Percentiles rank a stretch among this genome's conserved stretches.
Conservation (phyloP, 2,113 vertebrate genomes). For the Saimiri boliviensis region DNA sequence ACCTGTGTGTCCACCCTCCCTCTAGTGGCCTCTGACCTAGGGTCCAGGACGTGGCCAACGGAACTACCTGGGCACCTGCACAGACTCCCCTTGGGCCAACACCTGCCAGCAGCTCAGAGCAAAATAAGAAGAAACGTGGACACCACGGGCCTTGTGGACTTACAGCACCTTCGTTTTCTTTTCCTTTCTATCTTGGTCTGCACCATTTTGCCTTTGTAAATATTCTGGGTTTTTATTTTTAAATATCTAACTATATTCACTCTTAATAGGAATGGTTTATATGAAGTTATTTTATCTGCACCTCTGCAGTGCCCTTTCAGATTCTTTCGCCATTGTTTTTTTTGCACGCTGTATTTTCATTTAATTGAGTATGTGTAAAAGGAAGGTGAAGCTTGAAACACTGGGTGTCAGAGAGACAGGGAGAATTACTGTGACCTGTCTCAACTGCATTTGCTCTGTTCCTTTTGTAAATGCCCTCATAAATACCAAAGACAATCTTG, state of each 20-base stretch:
- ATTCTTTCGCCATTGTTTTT: not conserved
- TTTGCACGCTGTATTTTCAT: slow-evolving; percentile 28
- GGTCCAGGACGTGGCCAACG: not conserved
- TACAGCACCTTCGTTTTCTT: accelerated
- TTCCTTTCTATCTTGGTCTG: not conserved
- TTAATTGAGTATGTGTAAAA: slow-evolving; percentile 28
- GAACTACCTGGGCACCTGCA: accelerated
- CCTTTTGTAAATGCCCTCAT: slow-evolving; percentile 62
- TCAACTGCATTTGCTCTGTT: not conserved
- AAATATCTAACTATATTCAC: not conserved
- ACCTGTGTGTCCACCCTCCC: not conserved
- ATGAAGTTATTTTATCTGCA: not conserved
- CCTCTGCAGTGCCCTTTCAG: slow-evolving; percentile 10
- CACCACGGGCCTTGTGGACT: not conserved
- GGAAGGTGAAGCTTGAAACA: slow-evolving; percentile 20
- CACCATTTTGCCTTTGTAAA: not conserved
- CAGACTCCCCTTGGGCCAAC: accelerated
- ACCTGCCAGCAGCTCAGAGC: not conserved
- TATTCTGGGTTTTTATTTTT: not conserved
- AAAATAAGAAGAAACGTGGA: accelerated
- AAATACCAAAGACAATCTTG: slow-evolving; percentile 75
- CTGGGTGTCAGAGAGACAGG: not conserved
- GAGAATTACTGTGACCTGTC: slow-evolving; percentile 48
- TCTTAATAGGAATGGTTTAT: not conserved
- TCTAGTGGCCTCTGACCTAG: not conserved